Conservation (phyloP, 2,888 invertebrate species). For the Disparrhopalites patrizii region DNA sequence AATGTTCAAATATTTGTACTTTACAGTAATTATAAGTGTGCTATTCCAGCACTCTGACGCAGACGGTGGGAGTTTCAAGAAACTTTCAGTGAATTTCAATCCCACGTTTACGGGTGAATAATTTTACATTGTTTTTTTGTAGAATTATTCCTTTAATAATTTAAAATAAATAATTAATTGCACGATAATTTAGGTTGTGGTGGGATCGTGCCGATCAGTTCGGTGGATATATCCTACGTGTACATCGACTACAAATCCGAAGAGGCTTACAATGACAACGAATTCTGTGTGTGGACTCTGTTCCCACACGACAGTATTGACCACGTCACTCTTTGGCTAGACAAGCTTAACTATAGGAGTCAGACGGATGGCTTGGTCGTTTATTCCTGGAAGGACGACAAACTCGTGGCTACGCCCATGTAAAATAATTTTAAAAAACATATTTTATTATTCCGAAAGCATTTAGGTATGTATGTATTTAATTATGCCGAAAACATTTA, state of each 20-base stretch:
- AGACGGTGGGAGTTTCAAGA: no score
- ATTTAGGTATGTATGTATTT: no score
- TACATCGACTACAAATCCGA: neutral
- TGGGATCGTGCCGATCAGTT: neutral
- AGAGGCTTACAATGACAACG: neutral
- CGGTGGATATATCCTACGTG: neutral
- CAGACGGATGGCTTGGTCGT: neutral
- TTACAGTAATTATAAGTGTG: no score
- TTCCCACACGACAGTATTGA: neutral
- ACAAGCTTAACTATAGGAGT: no score
- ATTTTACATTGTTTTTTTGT: neutral
- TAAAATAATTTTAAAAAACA: no score
- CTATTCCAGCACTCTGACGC: no score
- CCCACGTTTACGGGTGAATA: no score
- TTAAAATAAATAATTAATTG: neutral
- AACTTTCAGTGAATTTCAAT: no score
- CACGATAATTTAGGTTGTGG: neutral
- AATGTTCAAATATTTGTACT: no score
- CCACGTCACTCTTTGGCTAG: neutral
- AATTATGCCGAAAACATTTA: no score
- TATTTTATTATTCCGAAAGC: no score
- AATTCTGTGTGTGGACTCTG: neutral
- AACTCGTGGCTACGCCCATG: no score
- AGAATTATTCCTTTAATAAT: neutral
- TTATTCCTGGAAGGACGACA: neutral